Evolutionary conservation across 2,888 invertebrate genomes (phyloP).

Genomic region (Watsonalla binaria): DNA sequence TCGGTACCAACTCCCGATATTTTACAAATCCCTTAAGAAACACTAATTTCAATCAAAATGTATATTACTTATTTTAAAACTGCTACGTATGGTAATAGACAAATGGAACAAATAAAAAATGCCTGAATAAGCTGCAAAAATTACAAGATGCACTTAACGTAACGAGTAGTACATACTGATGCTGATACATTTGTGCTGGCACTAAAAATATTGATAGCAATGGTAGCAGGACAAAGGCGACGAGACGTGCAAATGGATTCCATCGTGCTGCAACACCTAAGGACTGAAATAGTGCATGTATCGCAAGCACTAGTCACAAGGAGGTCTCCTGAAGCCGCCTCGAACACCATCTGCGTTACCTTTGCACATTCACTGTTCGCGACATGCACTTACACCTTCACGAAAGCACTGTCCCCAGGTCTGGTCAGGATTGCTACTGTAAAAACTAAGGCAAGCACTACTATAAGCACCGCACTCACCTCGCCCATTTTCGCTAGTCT

Average conservation of each 20-base stretch:
- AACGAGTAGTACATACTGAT: neutral
- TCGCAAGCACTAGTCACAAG: conserved; percentile 49
- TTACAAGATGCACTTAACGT: conserved; percentile 2
- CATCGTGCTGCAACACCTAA: conserved; percentile 28
- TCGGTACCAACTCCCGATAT: conserved; percentile 27
- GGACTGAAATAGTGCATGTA: conserved; percentile 26
- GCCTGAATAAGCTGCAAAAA: conserved; percentile 3
- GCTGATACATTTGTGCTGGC: neutral
- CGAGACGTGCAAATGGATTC: conserved; percentile 44
- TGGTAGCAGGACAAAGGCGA: conserved; percentile 47
- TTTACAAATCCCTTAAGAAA: conserved; percentile 11
- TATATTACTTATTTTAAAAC: conserved; percentile 11
- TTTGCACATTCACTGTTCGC: conserved; percentile 56
- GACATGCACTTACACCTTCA: conserved; percentile 68
- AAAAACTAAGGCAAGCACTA: conserved; percentile 69
- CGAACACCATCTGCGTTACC: conserved; percentile 29
- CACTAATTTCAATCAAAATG: conserved; percentile 11
- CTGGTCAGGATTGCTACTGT: conserved; percentile 44
- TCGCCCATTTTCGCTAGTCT: conserved; percentile 78
- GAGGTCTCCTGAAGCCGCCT: conserved; percentile 22
- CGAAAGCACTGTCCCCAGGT: conserved; percentile 54
- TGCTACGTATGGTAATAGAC: neutral
- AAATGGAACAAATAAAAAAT: conserved; percentile 7
- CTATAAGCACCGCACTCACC: conserved; percentile 75
- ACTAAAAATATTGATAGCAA: conserved; percentile 18